Evolutionary conservation across 2,888 invertebrate genomes (phyloP).

Genomic region (Shargacucullia verbasci): DNA sequence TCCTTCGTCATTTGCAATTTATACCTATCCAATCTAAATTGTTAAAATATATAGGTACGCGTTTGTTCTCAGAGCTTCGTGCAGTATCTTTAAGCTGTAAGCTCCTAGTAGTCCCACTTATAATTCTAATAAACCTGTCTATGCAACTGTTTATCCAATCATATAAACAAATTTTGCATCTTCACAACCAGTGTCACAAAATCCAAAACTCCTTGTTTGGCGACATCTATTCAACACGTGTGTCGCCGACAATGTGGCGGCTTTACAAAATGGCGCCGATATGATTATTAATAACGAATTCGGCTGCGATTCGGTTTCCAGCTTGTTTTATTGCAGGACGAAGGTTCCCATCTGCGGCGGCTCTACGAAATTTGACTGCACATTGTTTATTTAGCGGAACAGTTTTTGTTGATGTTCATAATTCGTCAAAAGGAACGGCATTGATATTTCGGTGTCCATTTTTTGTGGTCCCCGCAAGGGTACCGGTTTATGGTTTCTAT

Average conservation of each 20-base stretch:
- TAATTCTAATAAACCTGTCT: too few species aligned
- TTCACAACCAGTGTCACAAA: slow-evolving; percentile 16
- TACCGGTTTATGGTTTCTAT: slow-evolving; percentile 48
- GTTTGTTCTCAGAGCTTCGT: too few species aligned
- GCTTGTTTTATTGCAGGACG: slow-evolving; percentile 77
- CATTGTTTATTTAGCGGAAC: slow-evolving; percentile 84
- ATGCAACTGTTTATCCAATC: background rate
- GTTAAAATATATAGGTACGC: too few species aligned
- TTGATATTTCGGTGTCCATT: slow-evolving; percentile 50
- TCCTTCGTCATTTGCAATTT: too few species aligned
- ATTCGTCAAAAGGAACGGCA: slow-evolving; percentile 60
- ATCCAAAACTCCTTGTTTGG: slow-evolving; percentile 42
- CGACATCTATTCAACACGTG: slow-evolving; percentile 63
- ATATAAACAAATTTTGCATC: slow-evolving; percentile 18
- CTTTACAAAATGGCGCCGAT: slow-evolving; percentile 84
- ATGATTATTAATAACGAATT: slow-evolving; percentile 87
- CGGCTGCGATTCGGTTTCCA: slow-evolving; percentile 79
- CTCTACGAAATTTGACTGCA: slow-evolving; percentile 76
- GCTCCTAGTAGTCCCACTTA: too few species aligned
- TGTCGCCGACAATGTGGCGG: slow-evolving; percentile 61
- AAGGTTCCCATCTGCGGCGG: slow-evolving; percentile 80
- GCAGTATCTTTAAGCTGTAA: too few species aligned
- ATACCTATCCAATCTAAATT: too few species aligned
- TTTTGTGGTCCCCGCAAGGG: slow-evolving; percentile 44
- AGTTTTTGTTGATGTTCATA: slow-evolving; percentile 70